Percentiles rank a stretch among this genome's conserved stretches.
Evolutionary conservation across 2,888 invertebrate genomes (phyloP).

Genomic region (Drosophila algonquin): DNA sequence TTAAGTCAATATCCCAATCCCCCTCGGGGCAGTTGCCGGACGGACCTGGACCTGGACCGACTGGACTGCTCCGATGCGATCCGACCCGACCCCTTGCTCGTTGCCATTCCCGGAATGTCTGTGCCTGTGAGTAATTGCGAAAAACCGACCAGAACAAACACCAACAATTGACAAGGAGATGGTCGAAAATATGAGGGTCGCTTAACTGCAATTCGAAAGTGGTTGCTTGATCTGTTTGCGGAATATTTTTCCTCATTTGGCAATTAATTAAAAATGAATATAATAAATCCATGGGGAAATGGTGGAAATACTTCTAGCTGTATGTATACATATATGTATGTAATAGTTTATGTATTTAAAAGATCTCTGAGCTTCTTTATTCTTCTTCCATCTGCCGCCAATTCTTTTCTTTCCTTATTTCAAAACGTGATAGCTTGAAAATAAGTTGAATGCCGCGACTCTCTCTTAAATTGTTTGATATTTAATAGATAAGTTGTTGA

Average conservation of each 20-base stretch:
- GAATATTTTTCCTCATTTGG: not conserved
- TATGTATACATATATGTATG: too few relatives aligned
- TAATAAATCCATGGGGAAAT: not conserved
- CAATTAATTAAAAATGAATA: not conserved
- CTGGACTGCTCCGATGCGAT: not conserved
- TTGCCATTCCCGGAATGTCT: not conserved
- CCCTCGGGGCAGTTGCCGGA: conserved; percentile 34
- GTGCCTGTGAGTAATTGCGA: not conserved
- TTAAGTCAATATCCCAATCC: conserved; percentile 63
- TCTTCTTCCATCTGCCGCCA: not conserved
- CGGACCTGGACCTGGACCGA: too few relatives aligned
- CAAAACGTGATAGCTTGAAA: conserved; percentile 63
- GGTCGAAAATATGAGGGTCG: not conserved
- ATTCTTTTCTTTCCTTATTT: conserved; percentile 19
- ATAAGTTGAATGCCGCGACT: conserved; percentile 2
- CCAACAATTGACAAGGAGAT: not conserved
- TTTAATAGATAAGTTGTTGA: conserved; percentile 6
- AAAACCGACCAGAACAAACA: not conserved
- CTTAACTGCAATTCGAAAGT: not conserved
- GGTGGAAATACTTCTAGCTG: not conserved
- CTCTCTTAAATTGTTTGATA: too few relatives aligned
- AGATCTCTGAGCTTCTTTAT: too few relatives aligned
- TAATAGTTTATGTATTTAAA: too few relatives aligned
- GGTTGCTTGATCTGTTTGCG: not conserved
- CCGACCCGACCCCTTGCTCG: not conserved